These are phyloP conservation scores for Hyposmocoma kahamanoa DNA, from an alignment of 1,140 invertebrate species.

Conservation along the genomic window DNA sequence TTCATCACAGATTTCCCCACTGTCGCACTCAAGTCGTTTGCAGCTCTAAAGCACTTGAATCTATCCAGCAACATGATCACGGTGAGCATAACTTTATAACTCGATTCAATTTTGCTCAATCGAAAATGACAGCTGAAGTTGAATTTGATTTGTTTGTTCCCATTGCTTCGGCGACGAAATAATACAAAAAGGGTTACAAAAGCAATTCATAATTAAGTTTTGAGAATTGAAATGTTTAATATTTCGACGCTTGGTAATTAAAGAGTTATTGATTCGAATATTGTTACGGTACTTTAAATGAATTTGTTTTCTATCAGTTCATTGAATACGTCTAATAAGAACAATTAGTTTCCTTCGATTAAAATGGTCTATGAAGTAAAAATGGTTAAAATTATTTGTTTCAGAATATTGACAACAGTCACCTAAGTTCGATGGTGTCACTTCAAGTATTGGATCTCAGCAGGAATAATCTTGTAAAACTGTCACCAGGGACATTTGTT, in stretches of 20 bases:
- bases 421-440: conserved; percentile 77
- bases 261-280: too few relatives aligned
- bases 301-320: too few relatives aligned
- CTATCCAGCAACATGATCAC: conserved; percentile 88
- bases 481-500: conserved; percentile 86
- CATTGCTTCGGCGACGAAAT: neutral
- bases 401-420: conserved; percentile 78
- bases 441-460: conserved; percentile 88
- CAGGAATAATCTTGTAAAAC: conserved; percentile 86
- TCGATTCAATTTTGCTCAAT: neutral
- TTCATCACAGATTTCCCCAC: conserved; percentile 87
- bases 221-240: neutral
- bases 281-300: too few relatives aligned
- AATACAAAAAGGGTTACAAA: neutral
- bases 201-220: neutral
- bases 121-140: neutral
- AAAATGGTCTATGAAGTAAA: too few relatives aligned
- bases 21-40: conserved; percentile 81
- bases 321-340: too few relatives aligned
- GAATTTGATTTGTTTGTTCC: neutral
- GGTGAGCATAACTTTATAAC: conserved; percentile 52
- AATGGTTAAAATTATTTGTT: too few relatives aligned
- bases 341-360: too few relatives aligned
- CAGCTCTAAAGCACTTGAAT: conserved; percentile 82
- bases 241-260: neutral